phyloP scores from a whole-genome alignment of 2,888 invertebrate species.

The Rotaria macrura region DNA sequence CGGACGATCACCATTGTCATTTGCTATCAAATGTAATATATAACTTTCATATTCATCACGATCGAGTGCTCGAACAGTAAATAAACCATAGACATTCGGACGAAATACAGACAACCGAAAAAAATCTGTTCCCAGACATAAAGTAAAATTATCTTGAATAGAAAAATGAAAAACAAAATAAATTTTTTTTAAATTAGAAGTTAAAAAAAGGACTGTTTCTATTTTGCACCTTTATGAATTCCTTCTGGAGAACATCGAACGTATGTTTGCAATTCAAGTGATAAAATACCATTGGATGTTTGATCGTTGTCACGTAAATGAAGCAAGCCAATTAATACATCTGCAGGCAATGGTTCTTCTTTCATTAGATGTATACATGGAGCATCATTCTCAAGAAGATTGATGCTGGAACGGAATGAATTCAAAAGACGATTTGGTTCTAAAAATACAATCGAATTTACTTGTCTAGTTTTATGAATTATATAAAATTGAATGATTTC shows the following conservation, averaged over 20 bases:
- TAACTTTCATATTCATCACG: constrained; percentile 4
- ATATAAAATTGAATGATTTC: too few species aligned
- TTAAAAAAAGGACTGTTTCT: too few species aligned
- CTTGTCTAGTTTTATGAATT: too few species aligned
- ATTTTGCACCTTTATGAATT: neutral
- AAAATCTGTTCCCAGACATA: neutral
- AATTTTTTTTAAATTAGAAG: too few species aligned
- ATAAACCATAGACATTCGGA: constrained; percentile 12
- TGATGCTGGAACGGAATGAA: neutral
- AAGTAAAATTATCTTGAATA: neutral
- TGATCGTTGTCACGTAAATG: constrained; percentile 9
- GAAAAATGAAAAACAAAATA: too few species aligned
- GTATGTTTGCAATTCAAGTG: neutral
- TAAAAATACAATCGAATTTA: neutral
- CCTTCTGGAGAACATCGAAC: neutral
- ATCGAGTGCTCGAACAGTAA: neutral
- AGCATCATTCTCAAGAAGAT: neutral
- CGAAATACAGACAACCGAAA: constrained; percentile 12
- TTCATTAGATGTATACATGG: neutral
- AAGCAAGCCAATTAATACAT: neutral
- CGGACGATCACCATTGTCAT: neutral
- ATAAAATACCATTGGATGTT: neutral
- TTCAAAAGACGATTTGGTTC: neutral
- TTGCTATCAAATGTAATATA: neutral
- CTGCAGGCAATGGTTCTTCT: neutral